Base-by-base conservation (phyloP, 1,140 invertebrate species). In the Portunus trituberculatus region DNA sequence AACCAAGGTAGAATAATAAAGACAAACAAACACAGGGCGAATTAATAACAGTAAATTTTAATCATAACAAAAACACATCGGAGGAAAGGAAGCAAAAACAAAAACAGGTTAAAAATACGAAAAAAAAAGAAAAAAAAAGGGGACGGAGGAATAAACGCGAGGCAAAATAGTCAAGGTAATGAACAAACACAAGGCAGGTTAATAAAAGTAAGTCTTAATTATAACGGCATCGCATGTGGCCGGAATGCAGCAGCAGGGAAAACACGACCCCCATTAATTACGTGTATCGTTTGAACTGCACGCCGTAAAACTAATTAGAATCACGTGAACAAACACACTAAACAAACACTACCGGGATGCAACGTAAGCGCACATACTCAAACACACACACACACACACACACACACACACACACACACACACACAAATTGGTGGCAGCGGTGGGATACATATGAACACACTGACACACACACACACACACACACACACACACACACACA, bases 271-370 rank as follows among this genome's bases (percentile, higher is more conserved):
- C 4, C 39, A 39, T 39, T 7, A 76, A 76, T n/a, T 76, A 76
- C n/a, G 67, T 76, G 20, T n/a, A n/a, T n/a, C 67, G n/a, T n/a
- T n/a, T 76, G 67, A 76, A n/a, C 67, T 76, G 67, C 67, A 25
- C 25, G n/a, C 67, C 25, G 67, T 76, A 76, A 76, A n/a, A 76
- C 67, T 76, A 76, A 76, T 76, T 76, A 76, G n/a, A 76, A 76
- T 76, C 16, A 76, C 67, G 67, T n/a, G n/a, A 1, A n/a, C 67
- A 76, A 7, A n/a, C 4, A 76, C 6, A n/a, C 20, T 76, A 76
- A 76, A 76, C 67, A 76, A 76, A 76, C 67, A n/a, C 67, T 25
- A 76, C 20, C 0, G 16, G 67, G 67, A 12, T 8, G 20, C 67
- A 2, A 76, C 67, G 20, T 7, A n/a, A 25, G n/a, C 20, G 67